These are phyloP conservation scores for Etheostoma perlongum DNA, from an alignment of 2,797 vertebrate species.

Conservation along the genomic window DNA sequence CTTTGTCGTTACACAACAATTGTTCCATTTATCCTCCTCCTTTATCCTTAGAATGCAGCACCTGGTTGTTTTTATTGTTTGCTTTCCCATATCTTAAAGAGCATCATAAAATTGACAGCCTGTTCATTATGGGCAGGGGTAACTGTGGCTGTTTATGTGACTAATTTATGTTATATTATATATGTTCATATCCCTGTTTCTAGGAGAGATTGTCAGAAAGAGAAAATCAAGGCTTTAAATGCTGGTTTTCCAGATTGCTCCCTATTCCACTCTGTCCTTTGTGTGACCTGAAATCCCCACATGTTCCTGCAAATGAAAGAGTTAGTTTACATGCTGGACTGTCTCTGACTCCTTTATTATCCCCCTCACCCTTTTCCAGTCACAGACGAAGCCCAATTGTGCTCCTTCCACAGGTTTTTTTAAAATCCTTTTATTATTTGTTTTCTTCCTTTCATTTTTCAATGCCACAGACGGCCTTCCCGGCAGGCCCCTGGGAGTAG, in stretches of 20 bases:
- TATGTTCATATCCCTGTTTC: conserved; percentile 6
- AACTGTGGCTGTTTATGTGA: conserved; percentile 6
- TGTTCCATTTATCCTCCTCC: conserved; percentile 39
- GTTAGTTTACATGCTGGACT: conserved; percentile 41
- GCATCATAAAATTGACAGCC: neutral
- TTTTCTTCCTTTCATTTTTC: conserved; percentile 37
- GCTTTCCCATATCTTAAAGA: neutral
- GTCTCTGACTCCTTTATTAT: conserved; percentile 30
- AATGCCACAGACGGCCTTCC: conserved; percentile 74
- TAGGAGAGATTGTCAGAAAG: neutral
- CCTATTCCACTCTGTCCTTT: conserved; percentile 35
- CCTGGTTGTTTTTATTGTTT: conserved; percentile 14
- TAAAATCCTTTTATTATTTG: conserved; percentile 50
- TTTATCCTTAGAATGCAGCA: conserved; percentile 5
- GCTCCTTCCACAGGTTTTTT: conserved; percentile 7
- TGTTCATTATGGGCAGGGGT: neutral
- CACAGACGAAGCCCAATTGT: conserved; percentile 41
- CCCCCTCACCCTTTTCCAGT: conserved; percentile 25
- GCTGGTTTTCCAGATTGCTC: conserved; percentile 19
- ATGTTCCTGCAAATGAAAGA: conserved; percentile 39
- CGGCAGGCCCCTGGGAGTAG: conserved; percentile 74
- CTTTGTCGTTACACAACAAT: conserved; percentile 49
- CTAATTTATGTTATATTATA: conserved; percentile 18
- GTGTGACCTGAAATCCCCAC: conserved; percentile 38
- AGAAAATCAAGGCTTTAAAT: conserved; percentile 3